Percentiles rank a stretch among this genome's conserved stretches.
Evolutionary conservation across 2,888 invertebrate species (phyloP).

Genomic region (Drepanosiphum platanoidis): DNA sequence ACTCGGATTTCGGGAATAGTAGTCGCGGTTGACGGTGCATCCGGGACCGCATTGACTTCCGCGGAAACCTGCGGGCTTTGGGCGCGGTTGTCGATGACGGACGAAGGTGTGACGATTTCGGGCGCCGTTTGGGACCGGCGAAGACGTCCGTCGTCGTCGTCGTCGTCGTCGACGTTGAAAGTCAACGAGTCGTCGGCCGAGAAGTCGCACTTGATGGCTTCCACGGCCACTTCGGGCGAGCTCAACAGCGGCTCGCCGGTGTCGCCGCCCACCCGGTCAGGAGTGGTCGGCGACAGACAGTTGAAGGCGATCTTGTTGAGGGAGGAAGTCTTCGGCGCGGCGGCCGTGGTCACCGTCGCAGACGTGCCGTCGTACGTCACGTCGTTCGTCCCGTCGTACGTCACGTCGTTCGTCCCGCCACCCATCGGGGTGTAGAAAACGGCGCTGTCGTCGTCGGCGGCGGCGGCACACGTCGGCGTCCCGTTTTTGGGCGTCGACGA

Average conservation of each 20-base stretch:
- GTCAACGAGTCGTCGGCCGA: background rate
- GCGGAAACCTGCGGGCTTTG: background rate
- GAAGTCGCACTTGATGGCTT: slow-evolving; percentile 27
- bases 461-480: too few species aligned
- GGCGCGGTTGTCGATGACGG: background rate
- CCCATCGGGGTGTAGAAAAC: slow-evolving; percentile 45
- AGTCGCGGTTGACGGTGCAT: background rate
- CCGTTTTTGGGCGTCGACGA: slow-evolving; percentile 28
- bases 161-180: background rate
- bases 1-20: slow-evolving; percentile 58
- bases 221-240: slow-evolving; percentile 32
- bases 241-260: slow-evolving; percentile 7
- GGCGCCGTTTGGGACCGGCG: background rate
- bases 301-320: slow-evolving; percentile 23
- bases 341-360: background rate
- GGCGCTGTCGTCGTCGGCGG: background rate
- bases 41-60: background rate
- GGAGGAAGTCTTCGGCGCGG: slow-evolving; percentile 6
- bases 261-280: background rate
- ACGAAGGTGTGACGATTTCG: background rate
- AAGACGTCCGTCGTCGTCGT: too few species aligned
- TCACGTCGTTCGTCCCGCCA: background rate
- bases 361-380: background rate
- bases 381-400: background rate
- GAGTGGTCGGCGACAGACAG: slow-evolving; percentile 21